Conservation (phyloP, 2,888 invertebrate species). For the Andrena fulva region DNA sequence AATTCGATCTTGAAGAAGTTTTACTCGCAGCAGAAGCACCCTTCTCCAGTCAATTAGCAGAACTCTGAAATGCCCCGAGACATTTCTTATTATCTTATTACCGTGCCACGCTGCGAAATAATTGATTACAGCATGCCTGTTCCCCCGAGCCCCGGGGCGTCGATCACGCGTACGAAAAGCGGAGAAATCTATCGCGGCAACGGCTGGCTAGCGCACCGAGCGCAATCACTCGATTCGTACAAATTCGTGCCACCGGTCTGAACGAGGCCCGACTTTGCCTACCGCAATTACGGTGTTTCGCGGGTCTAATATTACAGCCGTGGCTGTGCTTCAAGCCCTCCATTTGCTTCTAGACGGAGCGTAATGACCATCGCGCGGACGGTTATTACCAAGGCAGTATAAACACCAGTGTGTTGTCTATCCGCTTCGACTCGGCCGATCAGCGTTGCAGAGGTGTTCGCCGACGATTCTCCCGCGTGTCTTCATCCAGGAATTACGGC, state of each 20-base stretch:
- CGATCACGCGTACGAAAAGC: conserved; percentile 16
- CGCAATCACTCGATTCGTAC: conserved; percentile 2
- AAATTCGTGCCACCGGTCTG: conserved; percentile 8
- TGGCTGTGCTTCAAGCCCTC: not conserved
- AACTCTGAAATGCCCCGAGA: not conserved
- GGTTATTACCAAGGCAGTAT: conserved; percentile 31
- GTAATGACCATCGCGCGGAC: conserved; percentile 32
- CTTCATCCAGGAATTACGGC: conserved; percentile 3
- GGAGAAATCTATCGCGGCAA: not conserved
- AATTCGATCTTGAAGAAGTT: not conserved
- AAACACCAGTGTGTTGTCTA: conserved; percentile 25
- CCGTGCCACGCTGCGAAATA: not conserved
- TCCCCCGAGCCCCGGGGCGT: conserved; percentile 11
- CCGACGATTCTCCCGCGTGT: not conserved
- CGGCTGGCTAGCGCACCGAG: not conserved
- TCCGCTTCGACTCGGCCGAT: conserved; percentile 15
- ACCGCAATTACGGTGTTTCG: conserved; percentile 26
- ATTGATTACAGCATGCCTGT: conserved; percentile 11
- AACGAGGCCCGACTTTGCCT: conserved; percentile 8
- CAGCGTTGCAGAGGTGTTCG: conserved; percentile 5
- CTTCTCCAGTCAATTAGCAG: not conserved
- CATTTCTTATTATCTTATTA: conserved; percentile 1
- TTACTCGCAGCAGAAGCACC: not conserved
- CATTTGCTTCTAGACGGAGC: conserved; percentile 21
- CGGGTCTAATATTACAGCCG: conserved; percentile 26